Base-by-base conservation (phyloP, 2,797 vertebrate genomes). In the Brachyalestes nurse region DNA sequence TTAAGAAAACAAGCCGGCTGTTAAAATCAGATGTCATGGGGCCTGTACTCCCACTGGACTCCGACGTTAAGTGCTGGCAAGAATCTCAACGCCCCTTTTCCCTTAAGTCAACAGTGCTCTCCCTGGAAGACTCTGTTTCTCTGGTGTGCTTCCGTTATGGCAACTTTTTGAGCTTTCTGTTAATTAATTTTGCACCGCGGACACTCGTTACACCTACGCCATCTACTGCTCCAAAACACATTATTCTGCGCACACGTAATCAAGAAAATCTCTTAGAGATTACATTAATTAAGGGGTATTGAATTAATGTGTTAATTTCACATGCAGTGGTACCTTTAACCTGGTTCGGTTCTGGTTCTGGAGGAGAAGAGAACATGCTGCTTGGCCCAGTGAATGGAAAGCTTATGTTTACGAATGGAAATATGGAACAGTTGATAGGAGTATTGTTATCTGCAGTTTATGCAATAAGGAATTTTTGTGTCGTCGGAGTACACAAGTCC, bases 1-100 rank as follows among this genome's bases (percentile, higher is more conserved):
- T 84, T 83, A 61, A 84, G 85, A 88, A 90, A 92, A 90, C 88
- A 90, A 75, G 71, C 77, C 47, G 28, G 49, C 64, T 82, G 79
- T 84, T 83, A 79, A 74, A 86, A 84, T 80, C 81, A 87, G 83
- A 70, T 81, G 86, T 84, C 85, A 86, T 82, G 80, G 87, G 88
- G 84, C 82, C 78, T 77, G 85, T 75, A 79, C 77, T 83, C 83
- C 81, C 57, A 62, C 77, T 47, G 82, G 84, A 79, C 65, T 38
- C 40, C 86, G 86, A 77, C 79, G 83, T 86, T 83, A 84, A 53
- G 42, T 82, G 70, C 73, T 86, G 86, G 82, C 83, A 84, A 70
- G 47, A 75, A 76, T 55, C 55, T 42, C 72, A 64, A 80, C 72
- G 58, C 65, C 72, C n/a, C n/a, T 49, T 34, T 71, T 66, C 64